phyloP scores from a whole-genome alignment of 2,888 invertebrate species.

The Archips crataeganus region DNA sequence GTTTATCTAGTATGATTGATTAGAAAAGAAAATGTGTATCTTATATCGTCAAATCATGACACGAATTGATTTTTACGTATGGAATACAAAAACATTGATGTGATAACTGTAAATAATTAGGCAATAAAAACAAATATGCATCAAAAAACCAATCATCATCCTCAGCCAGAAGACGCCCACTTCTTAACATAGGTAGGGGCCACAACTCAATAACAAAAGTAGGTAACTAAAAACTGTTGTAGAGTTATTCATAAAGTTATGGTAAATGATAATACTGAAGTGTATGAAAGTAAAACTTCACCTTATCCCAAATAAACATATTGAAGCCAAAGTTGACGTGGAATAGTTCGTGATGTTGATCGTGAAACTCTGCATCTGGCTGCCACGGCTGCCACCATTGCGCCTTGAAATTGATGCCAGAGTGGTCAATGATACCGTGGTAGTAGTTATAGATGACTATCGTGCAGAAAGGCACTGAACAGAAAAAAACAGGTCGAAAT shows the following conservation, averaged over 20 bases:
- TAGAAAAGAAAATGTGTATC: background rate
- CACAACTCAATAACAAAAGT: too few relatives aligned
- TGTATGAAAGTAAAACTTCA: slow-evolving; percentile 53
- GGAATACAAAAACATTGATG: background rate
- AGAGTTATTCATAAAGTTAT: too few relatives aligned
- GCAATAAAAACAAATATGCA: background rate
- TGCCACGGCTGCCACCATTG: slow-evolving; percentile 93
- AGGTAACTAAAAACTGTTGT: too few relatives aligned
- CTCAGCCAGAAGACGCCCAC: too few relatives aligned
- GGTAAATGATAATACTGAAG: background rate
- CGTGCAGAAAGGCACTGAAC: slow-evolving; percentile 70
- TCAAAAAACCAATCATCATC: background rate
- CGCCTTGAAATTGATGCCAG: slow-evolving; percentile 90
- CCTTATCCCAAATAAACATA: slow-evolving; percentile 89
- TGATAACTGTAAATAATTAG: background rate
- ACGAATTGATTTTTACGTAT: background rate
- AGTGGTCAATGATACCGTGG: slow-evolving; percentile 91
- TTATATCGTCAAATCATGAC: background rate
- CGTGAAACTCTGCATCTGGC: slow-evolving; percentile 91
- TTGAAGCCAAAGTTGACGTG: slow-evolving; percentile 92
- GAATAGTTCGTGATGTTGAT: slow-evolving; percentile 92
- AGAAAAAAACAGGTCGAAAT: background rate
- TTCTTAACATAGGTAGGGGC: too few relatives aligned
- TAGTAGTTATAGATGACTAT: slow-evolving; percentile 85
- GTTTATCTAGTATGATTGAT: background rate